Percentiles rank a stretch among this genome's conserved stretches.
These are phyloP conservation scores for Phocides pigmalion DNA, from an alignment of 1,140 invertebrate genomes.

Conservation along the genomic window DNA sequence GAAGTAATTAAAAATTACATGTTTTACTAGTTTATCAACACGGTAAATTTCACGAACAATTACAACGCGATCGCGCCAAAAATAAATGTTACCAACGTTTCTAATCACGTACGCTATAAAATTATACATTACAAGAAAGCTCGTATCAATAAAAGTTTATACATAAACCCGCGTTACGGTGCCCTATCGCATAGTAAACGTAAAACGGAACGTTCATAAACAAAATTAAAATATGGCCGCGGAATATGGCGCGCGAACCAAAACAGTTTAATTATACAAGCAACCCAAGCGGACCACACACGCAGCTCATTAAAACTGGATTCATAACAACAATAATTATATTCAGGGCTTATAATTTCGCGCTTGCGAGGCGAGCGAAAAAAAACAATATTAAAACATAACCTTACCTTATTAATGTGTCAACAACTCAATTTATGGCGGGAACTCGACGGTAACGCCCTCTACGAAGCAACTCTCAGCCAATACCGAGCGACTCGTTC, in stretches of 20 bases:
- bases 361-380: constrained; percentile 51
- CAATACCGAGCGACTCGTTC: constrained; percentile 41
- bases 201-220: constrained; percentile 36
- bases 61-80: neutral
- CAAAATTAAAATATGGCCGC: constrained; percentile 49
- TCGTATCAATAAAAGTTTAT: constrained; percentile 40
- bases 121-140: constrained; percentile 36
- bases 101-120: constrained; percentile 39
- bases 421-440: constrained; percentile 82
- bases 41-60: neutral
- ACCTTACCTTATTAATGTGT: constrained; percentile 80
- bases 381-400: constrained; percentile 78
- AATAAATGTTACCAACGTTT: constrained; percentile 17
- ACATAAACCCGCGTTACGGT: constrained; percentile 41
- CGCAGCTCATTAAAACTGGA: constrained; percentile 66
- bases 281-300: constrained; percentile 67
- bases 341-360: constrained; percentile 74
- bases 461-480: constrained; percentile 54
- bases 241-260: constrained; percentile 48
- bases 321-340: constrained; percentile 74
- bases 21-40: neutral
- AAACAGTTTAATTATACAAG: constrained; percentile 63
- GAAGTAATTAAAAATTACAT: too few species aligned
- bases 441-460: constrained; percentile 71
- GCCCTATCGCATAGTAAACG: constrained; percentile 36